Base-by-base conservation (phyloP, 2,113 vertebrate species). In the Callaeas wilsoni region DNA sequence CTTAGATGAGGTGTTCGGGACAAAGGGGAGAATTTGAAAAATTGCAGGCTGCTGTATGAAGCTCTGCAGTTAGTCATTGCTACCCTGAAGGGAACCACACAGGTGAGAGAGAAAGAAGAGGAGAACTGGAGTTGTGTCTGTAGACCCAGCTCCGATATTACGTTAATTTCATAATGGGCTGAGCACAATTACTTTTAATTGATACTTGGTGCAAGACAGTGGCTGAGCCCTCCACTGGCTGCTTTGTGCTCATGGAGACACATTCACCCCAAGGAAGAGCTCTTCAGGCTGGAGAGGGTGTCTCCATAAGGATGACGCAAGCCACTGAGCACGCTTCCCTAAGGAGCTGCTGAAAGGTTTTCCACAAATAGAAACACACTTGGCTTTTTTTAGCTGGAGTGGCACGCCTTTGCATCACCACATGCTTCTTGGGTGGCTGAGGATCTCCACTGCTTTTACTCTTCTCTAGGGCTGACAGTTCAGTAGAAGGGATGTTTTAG, bases 361-460 rank as follows among this genome's bases (percentile, higher is more conserved):
- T 82, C 94, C 90, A 82, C 86, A 93, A 95, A 95, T 92, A 96
- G 96, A 90, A 95, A 95, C 86, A 86, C 60, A n/a, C 41, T 88
- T 59, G 69, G 60, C 80, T 92, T 86, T 90, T 96, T 93, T 94
- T 59, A 93, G 88, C 37, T 0, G 0, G 30, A 70, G 64, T 55
- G 64, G 47, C 90, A 95, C 12, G 37, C 92, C 90, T 88, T 88
- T 89, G 71, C 73, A 86, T 78, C 93, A 87, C 56, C 83, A 84
- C 83, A 78, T 16, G 32, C 94, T 90, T 90, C 90, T 88, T 93
- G 94, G 92, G 96, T 96, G 92, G 93, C 94, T 89, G 68, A 93
- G 80, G 65, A 94, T 80, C 79, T 88, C 80, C 77, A 90, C 52
- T 53, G 64, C 64, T 68, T 65, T 89, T 90, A 63, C 26, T 84